Evolutionary conservation across 2,888 invertebrate species (phyloP), one percentile per base, ranked within the genome.

Genomic region (Rosalia funebris): DNA sequence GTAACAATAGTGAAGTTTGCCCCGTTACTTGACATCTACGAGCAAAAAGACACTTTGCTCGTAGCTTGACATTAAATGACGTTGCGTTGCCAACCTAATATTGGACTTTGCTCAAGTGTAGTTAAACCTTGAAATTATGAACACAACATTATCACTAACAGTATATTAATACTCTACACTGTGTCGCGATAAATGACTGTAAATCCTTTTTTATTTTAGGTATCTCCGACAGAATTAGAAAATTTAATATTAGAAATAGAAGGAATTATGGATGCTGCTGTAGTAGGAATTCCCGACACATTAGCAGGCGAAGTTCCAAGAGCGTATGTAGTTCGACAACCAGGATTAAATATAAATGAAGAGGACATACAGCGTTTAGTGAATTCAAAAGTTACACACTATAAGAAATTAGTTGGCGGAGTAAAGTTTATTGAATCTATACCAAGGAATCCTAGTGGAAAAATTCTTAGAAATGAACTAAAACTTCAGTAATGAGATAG

Each of bases 181-280:
- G n/a, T n/a, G n/a, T n/a, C n/a, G n/a, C n/a, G n/a, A n/a, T n/a
- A n/a, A n/a, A n/a, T n/a, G n/a, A n/a, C n/a, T n/a, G n/a, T n/a
- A n/a, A n/a, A n/a, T n/a, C n/a, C n/a, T n/a, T n/a, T n/a, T 5
- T 57, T 62, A 53, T 71, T 70, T 82, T 75, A 93, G 91, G 93
- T 94, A 19, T 91, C 94, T 0, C 94, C 94, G 15, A 92, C 93
- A 1, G 94, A 95, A 82, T 79, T 94, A 58, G 94, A 95, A 81
- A 90, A 88, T 67, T 77, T 93, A 3, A 85, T 94, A 37, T 84
- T 91, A 77, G 88, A 90, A 75, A 85, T 88, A 64, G 87, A 89
- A 0, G 88, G 87, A 59, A 88, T 94, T 9, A 85, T 86, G 0
- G 93, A 93, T 75, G 91, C 88, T 0, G 93, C 92, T 0, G 93